Evolutionary conservation across 2,797 vertebrate genomes (phyloP).

Genomic region (Anguilla obscura): DNA sequence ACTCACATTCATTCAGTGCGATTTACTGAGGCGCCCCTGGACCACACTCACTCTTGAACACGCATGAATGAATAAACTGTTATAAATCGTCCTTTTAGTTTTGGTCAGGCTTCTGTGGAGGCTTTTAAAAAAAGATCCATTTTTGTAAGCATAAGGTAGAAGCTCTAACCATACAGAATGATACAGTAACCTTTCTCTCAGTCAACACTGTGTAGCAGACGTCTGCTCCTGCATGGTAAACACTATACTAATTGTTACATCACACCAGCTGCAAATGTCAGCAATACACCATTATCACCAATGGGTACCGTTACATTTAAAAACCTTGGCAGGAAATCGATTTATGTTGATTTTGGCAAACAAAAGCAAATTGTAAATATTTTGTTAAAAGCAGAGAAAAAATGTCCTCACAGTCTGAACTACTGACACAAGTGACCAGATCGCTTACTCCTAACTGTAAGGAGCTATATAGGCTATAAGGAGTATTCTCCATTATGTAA

Average conservation of each 20-base stretch:
- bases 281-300: too few relatives aligned
- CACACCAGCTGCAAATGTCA: neutral
- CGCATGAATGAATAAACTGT: neutral
- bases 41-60: neutral
- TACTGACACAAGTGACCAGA: neutral
- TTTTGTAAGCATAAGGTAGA: neutral
- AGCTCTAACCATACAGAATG: neutral
- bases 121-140: slow-evolving; percentile 11
- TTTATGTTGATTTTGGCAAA: neutral
- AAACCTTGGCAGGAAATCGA: neutral
- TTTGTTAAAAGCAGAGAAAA: neutral
- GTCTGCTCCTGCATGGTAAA: neutral
- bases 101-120: neutral
- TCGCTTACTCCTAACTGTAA: neutral
- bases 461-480: neutral
- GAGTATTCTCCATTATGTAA: neutral
- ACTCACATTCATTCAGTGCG: neutral
- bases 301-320: too few relatives aligned
- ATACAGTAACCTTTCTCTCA: neutral
- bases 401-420: neutral
- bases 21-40: neutral
- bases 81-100: slow-evolving; percentile 14
- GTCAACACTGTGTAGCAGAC: neutral
- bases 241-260: neutral
- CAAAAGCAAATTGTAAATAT: neutral